These are phyloP conservation scores for Hemithea aestivaria DNA, from an alignment of 2,888 invertebrate species.

Conservation along the genomic window DNA sequence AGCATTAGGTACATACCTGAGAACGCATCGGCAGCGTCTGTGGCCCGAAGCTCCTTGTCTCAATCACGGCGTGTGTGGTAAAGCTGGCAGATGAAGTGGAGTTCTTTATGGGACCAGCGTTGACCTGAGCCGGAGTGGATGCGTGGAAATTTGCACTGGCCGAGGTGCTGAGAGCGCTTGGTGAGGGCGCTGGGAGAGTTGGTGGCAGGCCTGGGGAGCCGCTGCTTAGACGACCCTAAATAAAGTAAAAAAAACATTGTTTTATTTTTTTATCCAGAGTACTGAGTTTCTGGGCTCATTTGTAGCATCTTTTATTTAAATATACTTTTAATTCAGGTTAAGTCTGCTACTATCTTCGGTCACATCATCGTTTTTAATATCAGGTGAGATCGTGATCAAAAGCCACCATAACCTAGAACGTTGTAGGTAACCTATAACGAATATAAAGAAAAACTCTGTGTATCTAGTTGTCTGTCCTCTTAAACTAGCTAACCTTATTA, in stretches of 20 bases:
- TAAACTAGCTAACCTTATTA: constrained; percentile 66
- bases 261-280: not conserved
- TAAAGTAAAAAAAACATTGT: not conserved
- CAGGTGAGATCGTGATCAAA: no score
- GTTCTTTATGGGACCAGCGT: constrained; percentile 69
- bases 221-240: constrained; percentile 64
- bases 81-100: constrained; percentile 81
- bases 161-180: constrained; percentile 80
- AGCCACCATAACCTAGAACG: no score
- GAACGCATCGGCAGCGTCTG: constrained; percentile 72
- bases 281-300: no score
- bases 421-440: no score
- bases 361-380: no score
- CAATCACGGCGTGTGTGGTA: constrained; percentile 71
- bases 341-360: no score
- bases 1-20: no score
- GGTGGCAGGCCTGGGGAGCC: constrained; percentile 84
- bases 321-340: no score
- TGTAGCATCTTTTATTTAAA: no score
- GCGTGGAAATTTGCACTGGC: constrained; percentile 82
- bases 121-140: constrained; percentile 52
- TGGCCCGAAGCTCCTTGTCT: constrained; percentile 70
- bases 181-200: constrained; percentile 85
- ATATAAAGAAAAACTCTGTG: no score
- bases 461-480: no score